Conservation (phyloP, 1,140 invertebrate species). For the Orius insidiosus region DNA sequence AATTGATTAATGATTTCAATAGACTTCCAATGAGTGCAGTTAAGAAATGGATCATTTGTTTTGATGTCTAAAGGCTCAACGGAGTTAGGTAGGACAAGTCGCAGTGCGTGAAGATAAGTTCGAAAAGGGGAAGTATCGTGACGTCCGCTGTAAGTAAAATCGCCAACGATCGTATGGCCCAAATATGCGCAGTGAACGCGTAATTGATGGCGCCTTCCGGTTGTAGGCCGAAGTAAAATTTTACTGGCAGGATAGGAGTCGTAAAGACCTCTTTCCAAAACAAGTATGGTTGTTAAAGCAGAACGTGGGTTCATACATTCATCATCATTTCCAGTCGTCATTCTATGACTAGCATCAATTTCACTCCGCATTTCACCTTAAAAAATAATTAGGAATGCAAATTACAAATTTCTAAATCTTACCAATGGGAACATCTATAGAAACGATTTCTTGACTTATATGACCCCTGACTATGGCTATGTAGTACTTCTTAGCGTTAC, state of each 20-base stretch:
- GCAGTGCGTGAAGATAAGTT: constrained; percentile 58
- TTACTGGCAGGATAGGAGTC: constrained; percentile 47
- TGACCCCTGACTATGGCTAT: constrained; percentile 53
- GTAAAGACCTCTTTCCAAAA: constrained; percentile 47
- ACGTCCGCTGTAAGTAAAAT: constrained; percentile 58
- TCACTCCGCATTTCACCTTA: constrained; percentile 34
- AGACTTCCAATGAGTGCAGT: no score
- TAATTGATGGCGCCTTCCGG: constrained; percentile 62
- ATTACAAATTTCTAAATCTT: no score
- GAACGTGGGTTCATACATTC: constrained; percentile 32
- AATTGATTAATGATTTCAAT: no score
- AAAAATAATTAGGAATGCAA: constrained; percentile 4
- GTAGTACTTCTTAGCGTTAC: constrained; percentile 50
- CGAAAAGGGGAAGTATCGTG: constrained; percentile 42
- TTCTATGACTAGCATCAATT: constrained; percentile 36
- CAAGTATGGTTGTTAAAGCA: constrained; percentile 40
- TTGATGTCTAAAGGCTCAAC: no score
- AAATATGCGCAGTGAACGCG: constrained; percentile 51
- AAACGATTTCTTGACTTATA: constrained; percentile 29
- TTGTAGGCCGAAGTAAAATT: constrained; percentile 41
- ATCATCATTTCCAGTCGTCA: constrained; percentile 31
- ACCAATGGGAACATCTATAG: constrained; percentile 43
- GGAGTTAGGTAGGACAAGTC: constrained; percentile 14
- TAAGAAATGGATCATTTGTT: no score
- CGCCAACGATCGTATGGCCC: constrained; percentile 62